Conservation (phyloP, 2,113 vertebrate genomes). For the Gymnobelideus leadbeateri region DNA sequence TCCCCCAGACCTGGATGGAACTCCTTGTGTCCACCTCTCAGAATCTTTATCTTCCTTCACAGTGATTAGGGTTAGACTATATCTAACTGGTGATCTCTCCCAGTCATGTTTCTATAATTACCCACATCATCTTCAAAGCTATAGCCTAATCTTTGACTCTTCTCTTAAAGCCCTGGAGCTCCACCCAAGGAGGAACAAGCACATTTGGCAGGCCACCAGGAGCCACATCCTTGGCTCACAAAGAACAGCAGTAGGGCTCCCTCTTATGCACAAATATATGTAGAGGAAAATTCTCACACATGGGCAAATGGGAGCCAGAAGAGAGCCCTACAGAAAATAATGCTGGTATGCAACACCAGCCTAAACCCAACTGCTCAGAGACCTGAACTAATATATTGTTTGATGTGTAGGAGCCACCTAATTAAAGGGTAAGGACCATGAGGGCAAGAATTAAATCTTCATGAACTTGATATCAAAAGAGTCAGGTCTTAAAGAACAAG, state of each 20-base stretch:
- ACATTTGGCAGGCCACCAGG: background rate
- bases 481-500: constrained; percentile 47
- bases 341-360: no score
- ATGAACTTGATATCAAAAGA: background rate
- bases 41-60: no score
- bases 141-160: background rate
- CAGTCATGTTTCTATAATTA: no score
- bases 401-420: background rate
- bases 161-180: background rate
- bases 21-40: no score
- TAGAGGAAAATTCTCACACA: background rate
- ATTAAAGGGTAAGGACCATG: no score
- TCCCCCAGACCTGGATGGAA: no score
- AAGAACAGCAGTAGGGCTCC: background rate
- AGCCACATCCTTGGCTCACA: background rate
- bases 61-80: no score
- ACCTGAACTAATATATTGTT: background rate
- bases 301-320: background rate
- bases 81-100: no score
- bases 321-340: background rate
- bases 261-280: background rate
- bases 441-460: no score
- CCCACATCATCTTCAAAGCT: background rate
- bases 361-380: background rate
- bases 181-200: background rate